Conservation (phyloP, 2,797 vertebrate genomes). For the Dicrostonyx torquatus region DNA sequence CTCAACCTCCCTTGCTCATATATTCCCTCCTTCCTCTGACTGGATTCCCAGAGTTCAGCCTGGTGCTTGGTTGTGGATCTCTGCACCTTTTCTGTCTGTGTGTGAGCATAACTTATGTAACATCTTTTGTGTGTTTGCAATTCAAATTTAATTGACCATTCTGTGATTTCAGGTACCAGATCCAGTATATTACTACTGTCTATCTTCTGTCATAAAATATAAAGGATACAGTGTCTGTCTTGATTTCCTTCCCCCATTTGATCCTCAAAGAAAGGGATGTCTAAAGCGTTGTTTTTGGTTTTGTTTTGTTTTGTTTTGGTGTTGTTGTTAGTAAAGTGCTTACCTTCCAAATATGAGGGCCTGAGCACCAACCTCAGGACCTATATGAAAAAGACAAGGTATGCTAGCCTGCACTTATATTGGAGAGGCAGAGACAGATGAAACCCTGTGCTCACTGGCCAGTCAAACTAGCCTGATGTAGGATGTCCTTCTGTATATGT, state of each 20-base stretch:
- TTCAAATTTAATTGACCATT: conserved; percentile 1
- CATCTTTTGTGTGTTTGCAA: background rate
- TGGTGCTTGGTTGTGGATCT: no score
- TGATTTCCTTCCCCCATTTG: conserved; percentile 26
- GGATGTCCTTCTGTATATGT: no score
- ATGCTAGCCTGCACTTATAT: background rate
- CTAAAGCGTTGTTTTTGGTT: background rate
- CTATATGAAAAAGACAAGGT: background rate
- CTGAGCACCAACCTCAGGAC: background rate
- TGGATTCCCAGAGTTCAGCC: no score
- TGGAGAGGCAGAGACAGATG: background rate
- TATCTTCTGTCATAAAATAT: background rate
- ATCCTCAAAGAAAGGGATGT: background rate
- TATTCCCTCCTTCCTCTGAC: no score
- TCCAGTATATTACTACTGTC: background rate
- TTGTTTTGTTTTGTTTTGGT: background rate
- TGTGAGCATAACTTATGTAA: background rate
- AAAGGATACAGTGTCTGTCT: background rate
- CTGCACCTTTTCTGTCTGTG: no score
- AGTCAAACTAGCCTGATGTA: background rate
- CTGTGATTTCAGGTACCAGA: background rate
- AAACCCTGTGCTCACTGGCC: background rate
- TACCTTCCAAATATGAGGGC: background rate
- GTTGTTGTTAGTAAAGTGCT: background rate
- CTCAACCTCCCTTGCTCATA: no score